Conservation (phyloP, 2,797 vertebrate genomes). For the Squalus acanthias region DNA sequence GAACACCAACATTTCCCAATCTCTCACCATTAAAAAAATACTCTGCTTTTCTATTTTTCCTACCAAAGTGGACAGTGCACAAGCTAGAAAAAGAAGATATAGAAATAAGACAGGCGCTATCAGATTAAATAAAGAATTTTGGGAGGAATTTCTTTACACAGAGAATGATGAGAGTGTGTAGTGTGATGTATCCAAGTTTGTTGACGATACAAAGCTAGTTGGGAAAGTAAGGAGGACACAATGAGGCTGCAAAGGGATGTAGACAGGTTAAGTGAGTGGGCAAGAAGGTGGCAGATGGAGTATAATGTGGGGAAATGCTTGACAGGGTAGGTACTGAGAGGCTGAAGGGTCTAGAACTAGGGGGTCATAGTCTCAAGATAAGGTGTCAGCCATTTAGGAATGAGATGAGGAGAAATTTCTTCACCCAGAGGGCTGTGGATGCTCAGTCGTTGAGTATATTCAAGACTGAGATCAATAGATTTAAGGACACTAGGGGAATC, state of each 20-base stretch:
- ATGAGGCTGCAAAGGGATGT: background rate
- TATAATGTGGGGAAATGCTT: background rate
- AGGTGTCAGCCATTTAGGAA: background rate
- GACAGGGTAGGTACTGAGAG: no score
- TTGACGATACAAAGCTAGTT: background rate
- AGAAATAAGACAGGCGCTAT: no score
- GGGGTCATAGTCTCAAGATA: background rate
- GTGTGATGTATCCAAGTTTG: background rate
- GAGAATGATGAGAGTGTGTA: background rate
- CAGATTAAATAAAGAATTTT: background rate
- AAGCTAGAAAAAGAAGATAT: no score
- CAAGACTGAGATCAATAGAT: background rate
- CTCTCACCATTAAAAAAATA: no score
- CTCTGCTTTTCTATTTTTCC: no score
- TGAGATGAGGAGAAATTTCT: background rate
- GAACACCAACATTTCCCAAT: no score
- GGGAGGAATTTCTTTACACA: background rate
- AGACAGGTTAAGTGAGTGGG: background rate
- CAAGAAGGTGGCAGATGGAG: background rate
- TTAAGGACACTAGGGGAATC: background rate
- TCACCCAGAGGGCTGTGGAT: background rate
- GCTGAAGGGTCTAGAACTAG: background rate
- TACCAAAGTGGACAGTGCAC: no score
- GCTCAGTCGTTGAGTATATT: background rate
- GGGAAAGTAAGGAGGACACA: background rate